Percentiles rank a stretch among this genome's conserved stretches.
phyloP scores from a whole-genome alignment of 2,888 invertebrate genomes.

The Busseola fusca region DNA sequence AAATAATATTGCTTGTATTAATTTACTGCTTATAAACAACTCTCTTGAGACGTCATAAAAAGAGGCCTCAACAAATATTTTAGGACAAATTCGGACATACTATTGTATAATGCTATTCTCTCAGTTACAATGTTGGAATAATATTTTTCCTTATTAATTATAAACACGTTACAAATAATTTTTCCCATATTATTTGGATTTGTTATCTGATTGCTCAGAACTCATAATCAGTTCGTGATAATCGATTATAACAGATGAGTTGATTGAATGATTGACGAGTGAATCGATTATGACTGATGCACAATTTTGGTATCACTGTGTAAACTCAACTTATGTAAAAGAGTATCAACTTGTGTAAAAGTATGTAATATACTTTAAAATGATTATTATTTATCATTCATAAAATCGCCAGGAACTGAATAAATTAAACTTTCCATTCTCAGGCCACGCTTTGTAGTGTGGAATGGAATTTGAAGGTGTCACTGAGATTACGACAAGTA shows the following conservation, averaged over 20 bases:
- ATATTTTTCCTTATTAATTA: constrained; percentile 22
- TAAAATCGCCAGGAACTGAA: constrained; percentile 31
- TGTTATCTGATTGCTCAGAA: constrained; percentile 24
- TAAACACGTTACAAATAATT: constrained; percentile 18
- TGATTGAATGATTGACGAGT: too few species aligned
- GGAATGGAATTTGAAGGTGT: constrained; percentile 31
- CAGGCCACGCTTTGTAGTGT: constrained; percentile 7
- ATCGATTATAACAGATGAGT: constrained; percentile 31
- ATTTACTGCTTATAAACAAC: constrained; percentile 25
- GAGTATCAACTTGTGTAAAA: constrained; percentile 36
- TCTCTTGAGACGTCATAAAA: constrained; percentile 15
- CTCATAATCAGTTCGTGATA: constrained; percentile 30
- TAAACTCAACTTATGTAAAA: constrained; percentile 37
- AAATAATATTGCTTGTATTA: constrained; percentile 31
- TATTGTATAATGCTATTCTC: constrained; percentile 16
- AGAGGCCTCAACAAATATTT: constrained; percentile 26
- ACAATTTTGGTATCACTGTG: constrained; percentile 29
- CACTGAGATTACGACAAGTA: constrained; percentile 52
- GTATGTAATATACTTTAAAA: constrained; percentile 3
- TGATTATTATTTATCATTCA: neutral
- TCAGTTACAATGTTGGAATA: constrained; percentile 7
- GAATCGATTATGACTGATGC: too few species aligned
- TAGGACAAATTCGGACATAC: neutral
- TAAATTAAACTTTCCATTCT: constrained; percentile 23
- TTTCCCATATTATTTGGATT: constrained; percentile 32